These are phyloP conservation scores for Hylaeus volcanicus DNA, from an alignment of 1,140 invertebrate genomes.

Conservation along the genomic window DNA sequence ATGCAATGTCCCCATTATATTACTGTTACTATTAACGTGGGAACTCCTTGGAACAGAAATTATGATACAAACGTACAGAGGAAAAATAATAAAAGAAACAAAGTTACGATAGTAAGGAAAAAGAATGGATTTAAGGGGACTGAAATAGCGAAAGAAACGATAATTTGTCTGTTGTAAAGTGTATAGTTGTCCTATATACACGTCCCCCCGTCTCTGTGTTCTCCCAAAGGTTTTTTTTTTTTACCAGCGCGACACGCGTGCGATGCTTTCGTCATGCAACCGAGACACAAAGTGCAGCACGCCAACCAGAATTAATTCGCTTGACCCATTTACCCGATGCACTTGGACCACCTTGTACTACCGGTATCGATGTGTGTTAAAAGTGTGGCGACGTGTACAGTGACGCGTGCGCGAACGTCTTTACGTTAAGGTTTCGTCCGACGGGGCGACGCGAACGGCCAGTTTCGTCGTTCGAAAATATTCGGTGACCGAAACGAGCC, in stretches of 20 bases:
- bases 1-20: too few species aligned
- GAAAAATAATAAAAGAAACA: background rate
- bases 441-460: background rate
- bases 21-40: too few species aligned
- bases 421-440: background rate
- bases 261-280: conserved; percentile 38
- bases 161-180: too few species aligned
- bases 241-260: background rate
- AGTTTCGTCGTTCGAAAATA: too few species aligned
- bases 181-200: too few species aligned
- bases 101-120: too few species aligned
- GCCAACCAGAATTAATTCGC: conserved; percentile 66
- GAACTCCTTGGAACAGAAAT: too few species aligned
- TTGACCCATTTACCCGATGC: conserved; percentile 76
- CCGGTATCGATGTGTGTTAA: conserved; percentile 46
- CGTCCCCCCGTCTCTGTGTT: background rate
- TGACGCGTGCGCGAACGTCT: conserved; percentile 48
- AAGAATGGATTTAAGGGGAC: too few species aligned
- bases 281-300: conserved; percentile 53
- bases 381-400: conserved; percentile 16
- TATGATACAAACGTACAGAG: too few species aligned
- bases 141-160: too few species aligned
- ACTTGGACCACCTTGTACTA: conserved; percentile 68
- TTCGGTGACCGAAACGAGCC: too few species aligned
- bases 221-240: background rate